These are phyloP conservation scores for Lethrus apterus DNA, from an alignment of 1,140 invertebrate species.

Conservation along the genomic window DNA sequence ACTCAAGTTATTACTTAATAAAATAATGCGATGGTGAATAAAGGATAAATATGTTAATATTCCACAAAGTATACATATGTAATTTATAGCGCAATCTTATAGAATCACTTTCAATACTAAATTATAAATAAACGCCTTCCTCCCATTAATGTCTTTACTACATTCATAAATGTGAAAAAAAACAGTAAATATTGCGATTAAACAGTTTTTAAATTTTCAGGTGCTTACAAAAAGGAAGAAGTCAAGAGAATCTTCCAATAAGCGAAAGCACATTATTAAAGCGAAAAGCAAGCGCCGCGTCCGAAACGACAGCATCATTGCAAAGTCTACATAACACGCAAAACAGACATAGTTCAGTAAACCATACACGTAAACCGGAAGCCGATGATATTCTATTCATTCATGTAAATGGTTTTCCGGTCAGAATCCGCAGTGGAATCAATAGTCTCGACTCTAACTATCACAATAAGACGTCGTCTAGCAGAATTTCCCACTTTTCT, in stretches of 20 bases:
- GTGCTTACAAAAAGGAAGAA: constrained; percentile 16
- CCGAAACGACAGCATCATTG: constrained; percentile 10
- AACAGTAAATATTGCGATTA: too few relatives aligned
- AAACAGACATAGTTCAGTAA: constrained; percentile 2
- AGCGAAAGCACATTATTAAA: constrained; percentile 15
- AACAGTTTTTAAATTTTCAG: constrained; percentile 7
- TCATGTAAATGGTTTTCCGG: constrained; percentile 11
- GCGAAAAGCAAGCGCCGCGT: constrained; percentile 11
- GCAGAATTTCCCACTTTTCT: constrained; percentile 22
- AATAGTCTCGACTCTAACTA: constrained; percentile 59
- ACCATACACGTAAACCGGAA: background rate
- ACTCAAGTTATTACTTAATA: too few relatives aligned
- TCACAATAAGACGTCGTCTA: constrained; percentile 44
- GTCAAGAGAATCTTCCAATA: constrained; percentile 17
- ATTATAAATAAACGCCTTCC: too few relatives aligned
- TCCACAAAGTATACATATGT: too few relatives aligned
- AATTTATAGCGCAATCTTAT: too few relatives aligned
- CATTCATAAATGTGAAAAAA: too few relatives aligned
- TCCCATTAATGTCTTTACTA: too few relatives aligned
- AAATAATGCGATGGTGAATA: too few relatives aligned
- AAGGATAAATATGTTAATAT: too few relatives aligned
- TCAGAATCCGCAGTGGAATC: constrained; percentile 45
- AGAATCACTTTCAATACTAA: too few relatives aligned
- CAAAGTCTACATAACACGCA: constrained; percentile 9
- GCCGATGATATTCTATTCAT: background rate